Percentiles rank a stretch among this genome's conserved stretches.
Evolutionary conservation across 2,797 vertebrate species (phyloP).

Genomic region (Botia kubotai): DNA sequence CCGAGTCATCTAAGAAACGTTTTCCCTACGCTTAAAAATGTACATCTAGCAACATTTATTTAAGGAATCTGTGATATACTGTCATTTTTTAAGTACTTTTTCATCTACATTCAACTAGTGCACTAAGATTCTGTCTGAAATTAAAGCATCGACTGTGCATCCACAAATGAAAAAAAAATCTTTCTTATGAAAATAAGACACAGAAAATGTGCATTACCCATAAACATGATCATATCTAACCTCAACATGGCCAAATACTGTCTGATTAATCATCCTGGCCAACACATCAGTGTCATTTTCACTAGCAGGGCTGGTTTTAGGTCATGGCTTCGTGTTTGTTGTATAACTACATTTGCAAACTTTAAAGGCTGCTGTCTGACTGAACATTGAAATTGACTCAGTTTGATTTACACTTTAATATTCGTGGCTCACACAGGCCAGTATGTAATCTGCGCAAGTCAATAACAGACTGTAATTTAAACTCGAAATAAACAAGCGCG

Average conservation of each 20-base stretch:
- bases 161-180: no score
- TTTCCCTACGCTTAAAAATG: background rate
- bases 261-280: background rate
- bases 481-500: background rate
- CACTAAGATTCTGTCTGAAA: no score
- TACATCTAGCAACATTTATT: background rate
- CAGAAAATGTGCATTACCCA: background rate
- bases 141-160: no score
- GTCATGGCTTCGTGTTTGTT: background rate
- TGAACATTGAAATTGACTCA: background rate
- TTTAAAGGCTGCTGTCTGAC: slow-evolving; percentile 1
- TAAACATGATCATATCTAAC: background rate
- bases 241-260: background rate
- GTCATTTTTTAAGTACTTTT: no score
- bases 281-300: background rate
- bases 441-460: background rate
- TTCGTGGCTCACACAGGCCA: background rate
- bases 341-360: slow-evolving; percentile 4
- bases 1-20: slow-evolving; percentile 34
- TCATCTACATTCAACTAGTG: no score
- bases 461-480: slow-evolving; percentile 16
- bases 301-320: background rate
- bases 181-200: background rate
- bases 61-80: background rate
- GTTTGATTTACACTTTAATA: slow-evolving; percentile 38